These are phyloP conservation scores for Epinephelus coioides DNA, from an alignment of 2,797 vertebrate genomes.

Conservation along the genomic window DNA sequence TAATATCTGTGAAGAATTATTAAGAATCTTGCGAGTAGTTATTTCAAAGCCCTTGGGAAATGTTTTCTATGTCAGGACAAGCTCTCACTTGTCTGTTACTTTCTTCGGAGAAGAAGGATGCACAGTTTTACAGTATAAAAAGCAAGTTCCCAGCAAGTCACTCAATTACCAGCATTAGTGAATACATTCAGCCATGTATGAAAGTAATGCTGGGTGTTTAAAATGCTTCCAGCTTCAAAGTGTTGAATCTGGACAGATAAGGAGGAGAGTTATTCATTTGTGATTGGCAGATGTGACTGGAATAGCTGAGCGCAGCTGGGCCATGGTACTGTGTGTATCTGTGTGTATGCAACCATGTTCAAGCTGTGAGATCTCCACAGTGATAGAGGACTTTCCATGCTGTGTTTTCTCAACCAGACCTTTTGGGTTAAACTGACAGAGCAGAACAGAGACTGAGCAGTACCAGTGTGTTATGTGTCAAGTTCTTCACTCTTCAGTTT, in stretches of 20 bases:
- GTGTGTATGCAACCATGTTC: background rate
- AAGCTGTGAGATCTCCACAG: slow-evolving; percentile 41
- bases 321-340: background rate
- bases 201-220: slow-evolving; percentile 7
- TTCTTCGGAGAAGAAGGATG: background rate
- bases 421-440: slow-evolving; percentile 6
- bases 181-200: slow-evolving; percentile 15
- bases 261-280: slow-evolving; percentile 23
- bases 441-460: slow-evolving; percentile 1
- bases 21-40: background rate
- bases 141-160: slow-evolving; percentile 24
- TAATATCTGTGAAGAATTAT: no score
- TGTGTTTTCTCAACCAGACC: slow-evolving; percentile 33
- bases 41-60: background rate
- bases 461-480: background rate
- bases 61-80: background rate
- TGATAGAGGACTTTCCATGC: slow-evolving; percentile 39
- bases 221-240: slow-evolving; percentile 25
- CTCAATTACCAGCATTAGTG: slow-evolving; percentile 12
- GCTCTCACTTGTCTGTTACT: no score
- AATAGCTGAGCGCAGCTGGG: slow-evolving; percentile 31
- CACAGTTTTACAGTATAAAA: slow-evolving; percentile 2
- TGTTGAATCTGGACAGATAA: slow-evolving; percentile 38
- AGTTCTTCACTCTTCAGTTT: background rate
- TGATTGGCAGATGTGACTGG: slow-evolving; percentile 28